Evolutionary conservation across 2,797 vertebrate species (phyloP).

Genomic region (Micrastur ruficollis): DNA sequence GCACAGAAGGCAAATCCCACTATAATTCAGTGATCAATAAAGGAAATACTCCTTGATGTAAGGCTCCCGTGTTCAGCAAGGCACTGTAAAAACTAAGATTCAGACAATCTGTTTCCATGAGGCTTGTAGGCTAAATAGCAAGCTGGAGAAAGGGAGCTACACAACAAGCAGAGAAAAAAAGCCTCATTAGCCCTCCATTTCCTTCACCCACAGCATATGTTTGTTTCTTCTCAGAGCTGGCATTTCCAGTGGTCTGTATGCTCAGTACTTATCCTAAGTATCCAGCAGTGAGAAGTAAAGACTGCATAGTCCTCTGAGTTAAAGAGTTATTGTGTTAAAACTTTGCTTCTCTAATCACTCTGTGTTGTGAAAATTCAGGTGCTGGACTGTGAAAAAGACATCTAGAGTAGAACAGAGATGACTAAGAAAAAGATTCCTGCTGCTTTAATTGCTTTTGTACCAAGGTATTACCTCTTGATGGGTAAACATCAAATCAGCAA

Average conservation of each 20-base stretch:
- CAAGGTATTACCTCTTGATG: neutral
- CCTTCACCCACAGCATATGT: neutral
- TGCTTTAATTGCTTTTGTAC: neutral
- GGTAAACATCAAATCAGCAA: conserved; percentile 32
- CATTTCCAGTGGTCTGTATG: neutral
- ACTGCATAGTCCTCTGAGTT: neutral
- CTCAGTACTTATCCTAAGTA: neutral
- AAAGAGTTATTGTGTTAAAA: neutral
- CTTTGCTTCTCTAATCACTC: neutral
- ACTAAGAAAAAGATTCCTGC: neutral
- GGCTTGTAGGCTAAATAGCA: neutral
- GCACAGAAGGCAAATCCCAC: neutral
- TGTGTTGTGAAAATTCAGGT: neutral
- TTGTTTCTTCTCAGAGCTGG: neutral
- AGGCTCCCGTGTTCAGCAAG: neutral
- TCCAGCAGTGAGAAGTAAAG: neutral
- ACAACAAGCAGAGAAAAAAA: neutral
- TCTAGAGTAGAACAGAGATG: neutral
- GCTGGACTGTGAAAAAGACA: neutral
- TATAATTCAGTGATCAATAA: neutral
- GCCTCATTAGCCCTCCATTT: neutral
- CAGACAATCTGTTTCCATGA: neutral
- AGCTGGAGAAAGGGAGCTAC: neutral
- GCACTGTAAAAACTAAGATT: neutral
- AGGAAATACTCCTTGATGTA: neutral